Evolutionary conservation across 2,888 invertebrate genomes (phyloP).

Genomic region (Diachrysia chrysitis): DNA sequence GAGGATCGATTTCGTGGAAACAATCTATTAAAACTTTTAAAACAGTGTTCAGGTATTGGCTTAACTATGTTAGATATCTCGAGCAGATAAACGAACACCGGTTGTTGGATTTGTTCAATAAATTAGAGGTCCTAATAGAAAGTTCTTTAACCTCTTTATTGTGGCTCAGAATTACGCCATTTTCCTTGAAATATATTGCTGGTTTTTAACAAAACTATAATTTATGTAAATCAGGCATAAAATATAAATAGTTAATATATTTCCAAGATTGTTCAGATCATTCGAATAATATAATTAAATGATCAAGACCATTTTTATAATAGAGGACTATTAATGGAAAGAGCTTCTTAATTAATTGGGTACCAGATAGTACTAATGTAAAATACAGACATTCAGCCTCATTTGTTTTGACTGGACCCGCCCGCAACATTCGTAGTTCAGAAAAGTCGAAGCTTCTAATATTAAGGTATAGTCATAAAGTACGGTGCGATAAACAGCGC

Average conservation of each 20-base stretch:
- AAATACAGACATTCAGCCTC: background rate
- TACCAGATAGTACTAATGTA: background rate
- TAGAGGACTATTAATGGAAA: constrained; percentile 13
- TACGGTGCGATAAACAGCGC: constrained; percentile 35
- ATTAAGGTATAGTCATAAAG: constrained; percentile 36
- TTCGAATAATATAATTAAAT: constrained; percentile 23
- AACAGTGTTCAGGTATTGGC: constrained; percentile 54
- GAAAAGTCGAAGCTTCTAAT: background rate
- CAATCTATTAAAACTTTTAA: constrained; percentile 71
- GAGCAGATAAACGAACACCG: constrained; percentile 51
- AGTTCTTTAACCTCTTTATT: constrained; percentile 50
- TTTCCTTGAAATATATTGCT: constrained; percentile 24
- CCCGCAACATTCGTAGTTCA: background rate
- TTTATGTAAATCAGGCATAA: constrained; percentile 36
- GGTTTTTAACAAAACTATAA: constrained; percentile 29
- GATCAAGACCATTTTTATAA: constrained; percentile 15
- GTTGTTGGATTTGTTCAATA: constrained; percentile 53
- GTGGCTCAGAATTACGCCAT: constrained; percentile 26
- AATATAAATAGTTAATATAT: constrained; percentile 36
- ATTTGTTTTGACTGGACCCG: constrained; percentile 4
- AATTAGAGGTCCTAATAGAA: constrained; percentile 49
- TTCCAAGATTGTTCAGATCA: constrained; percentile 29
- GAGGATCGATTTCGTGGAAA: constrained; percentile 70
- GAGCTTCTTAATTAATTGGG: background rate
- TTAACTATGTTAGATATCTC: constrained; percentile 59